phyloP scores from a whole-genome alignment of 1,140 invertebrate species.

The Holcopasites calliopsidis region DNA sequence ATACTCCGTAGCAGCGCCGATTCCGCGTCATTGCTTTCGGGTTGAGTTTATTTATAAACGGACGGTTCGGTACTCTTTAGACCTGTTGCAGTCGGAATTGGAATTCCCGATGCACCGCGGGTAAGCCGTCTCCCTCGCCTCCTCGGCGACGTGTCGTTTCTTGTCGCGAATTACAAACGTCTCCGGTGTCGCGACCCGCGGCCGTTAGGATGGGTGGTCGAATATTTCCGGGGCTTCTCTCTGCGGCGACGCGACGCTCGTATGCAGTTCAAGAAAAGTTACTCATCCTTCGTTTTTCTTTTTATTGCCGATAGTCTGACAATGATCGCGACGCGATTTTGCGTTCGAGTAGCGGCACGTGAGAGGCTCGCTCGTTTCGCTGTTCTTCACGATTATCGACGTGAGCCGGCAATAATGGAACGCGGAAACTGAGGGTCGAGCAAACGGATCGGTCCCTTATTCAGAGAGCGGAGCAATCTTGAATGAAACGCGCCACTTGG shows the following conservation, averaged over 20 bases:
- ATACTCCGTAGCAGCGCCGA: constrained; percentile 4
- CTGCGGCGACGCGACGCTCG: too few relatives aligned
- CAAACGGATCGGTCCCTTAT: constrained; percentile 21
- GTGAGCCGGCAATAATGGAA: not conserved
- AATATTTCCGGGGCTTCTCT: not conserved
- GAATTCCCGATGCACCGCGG: constrained; percentile 16
- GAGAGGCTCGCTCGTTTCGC: not conserved
- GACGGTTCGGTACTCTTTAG: constrained; percentile 31
- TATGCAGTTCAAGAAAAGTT: too few relatives aligned
- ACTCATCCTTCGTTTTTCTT: too few relatives aligned
- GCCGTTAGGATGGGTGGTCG: not conserved
- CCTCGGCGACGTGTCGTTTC: not conserved
- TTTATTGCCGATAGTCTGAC: not conserved
- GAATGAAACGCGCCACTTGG: constrained; percentile 52
- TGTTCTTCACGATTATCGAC: not conserved
- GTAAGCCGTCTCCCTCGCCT: not conserved
- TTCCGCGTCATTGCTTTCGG: constrained; percentile 36
- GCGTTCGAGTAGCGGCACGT: too few relatives aligned
- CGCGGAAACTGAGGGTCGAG: constrained; percentile 6
- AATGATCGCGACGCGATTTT: too few relatives aligned
- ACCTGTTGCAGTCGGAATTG: constrained; percentile 50
- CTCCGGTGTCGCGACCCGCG: not conserved
- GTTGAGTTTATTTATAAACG: constrained; percentile 36
- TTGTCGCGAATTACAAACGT: constrained; percentile 18
- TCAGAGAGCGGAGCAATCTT: constrained; percentile 31